Evolutionary conservation across 1,140 invertebrate species (phyloP).

Genomic region (Drosophila dunni): DNA sequence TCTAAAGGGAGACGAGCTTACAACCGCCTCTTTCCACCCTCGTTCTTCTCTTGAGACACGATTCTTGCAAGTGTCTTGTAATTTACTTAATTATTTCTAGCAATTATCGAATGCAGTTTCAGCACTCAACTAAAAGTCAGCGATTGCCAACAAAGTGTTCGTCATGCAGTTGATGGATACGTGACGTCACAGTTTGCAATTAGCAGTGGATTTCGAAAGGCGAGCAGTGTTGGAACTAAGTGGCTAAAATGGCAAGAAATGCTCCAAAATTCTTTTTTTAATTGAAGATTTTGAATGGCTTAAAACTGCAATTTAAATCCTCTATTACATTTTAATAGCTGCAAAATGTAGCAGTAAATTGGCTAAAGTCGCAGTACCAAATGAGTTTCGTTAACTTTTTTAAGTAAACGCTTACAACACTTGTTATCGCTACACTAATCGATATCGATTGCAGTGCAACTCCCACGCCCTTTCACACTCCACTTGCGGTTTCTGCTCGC

Average conservation of each 20-base stretch:
- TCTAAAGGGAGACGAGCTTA: constrained; percentile 15
- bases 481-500: not conserved
- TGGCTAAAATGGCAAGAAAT: too few species aligned
- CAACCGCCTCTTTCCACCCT: not conserved
- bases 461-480: constrained; percentile 7
- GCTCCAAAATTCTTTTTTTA: too few species aligned
- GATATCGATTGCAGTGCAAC: constrained; percentile 32
- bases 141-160: constrained; percentile 7
- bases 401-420: constrained; percentile 8
- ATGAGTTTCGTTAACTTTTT: constrained; percentile 20
- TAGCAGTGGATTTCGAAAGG: constrained; percentile 27
- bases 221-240: not conserved
- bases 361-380: too few species aligned
- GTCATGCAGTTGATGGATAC: constrained; percentile 41
- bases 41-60: constrained; percentile 40
- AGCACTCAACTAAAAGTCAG: constrained; percentile 43
- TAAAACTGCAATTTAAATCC: too few species aligned
- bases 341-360: too few species aligned
- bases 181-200: constrained; percentile 27
- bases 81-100: constrained; percentile 68
- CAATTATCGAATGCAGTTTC: constrained; percentile 72
- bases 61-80: constrained; percentile 58
- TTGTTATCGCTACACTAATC: constrained; percentile 22
- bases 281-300: too few species aligned
- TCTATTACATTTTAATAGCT: too few species aligned